Evolutionary conservation across 2,797 vertebrate species (phyloP).

Genomic region (Diglossa cyanea): DNA sequence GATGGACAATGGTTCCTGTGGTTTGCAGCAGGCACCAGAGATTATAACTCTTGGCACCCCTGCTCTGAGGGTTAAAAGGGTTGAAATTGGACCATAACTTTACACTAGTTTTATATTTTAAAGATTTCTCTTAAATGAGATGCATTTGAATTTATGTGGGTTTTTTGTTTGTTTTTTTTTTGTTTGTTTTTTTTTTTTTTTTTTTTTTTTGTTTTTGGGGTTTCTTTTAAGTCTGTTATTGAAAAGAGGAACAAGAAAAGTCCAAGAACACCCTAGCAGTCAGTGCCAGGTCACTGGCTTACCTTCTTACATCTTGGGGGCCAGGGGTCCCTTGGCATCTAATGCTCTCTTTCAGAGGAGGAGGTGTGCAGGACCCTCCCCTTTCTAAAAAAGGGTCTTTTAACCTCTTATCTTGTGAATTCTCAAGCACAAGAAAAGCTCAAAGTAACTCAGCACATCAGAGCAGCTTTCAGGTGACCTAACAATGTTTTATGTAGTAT

Average conservation of each 20-base stretch:
- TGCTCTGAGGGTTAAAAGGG: neutral
- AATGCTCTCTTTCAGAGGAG: neutral
- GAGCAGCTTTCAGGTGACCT: neutral
- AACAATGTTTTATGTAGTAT: neutral
- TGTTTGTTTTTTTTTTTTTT: too few species aligned
- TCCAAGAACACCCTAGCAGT: neutral
- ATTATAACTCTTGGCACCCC: neutral
- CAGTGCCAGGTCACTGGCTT: neutral
- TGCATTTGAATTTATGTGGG: neutral
- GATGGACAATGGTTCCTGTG: accelerated
- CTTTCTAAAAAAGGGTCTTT: neutral
- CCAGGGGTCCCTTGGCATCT: neutral
- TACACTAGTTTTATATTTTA: neutral
- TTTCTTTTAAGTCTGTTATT: neutral
- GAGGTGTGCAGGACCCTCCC: accelerated
- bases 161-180: too few species aligned
- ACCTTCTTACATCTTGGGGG: accelerated
- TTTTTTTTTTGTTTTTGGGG: too few species aligned
- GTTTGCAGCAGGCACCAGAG: accelerated
- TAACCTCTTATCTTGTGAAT: neutral
- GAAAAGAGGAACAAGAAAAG: neutral
- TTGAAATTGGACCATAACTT: neutral
- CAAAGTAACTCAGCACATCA: accelerated
- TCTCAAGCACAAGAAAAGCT: neutral
- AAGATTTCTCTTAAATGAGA: neutral